Base-by-base conservation (phyloP, 1,140 invertebrate genomes). In the Amyelois transitella region DNA sequence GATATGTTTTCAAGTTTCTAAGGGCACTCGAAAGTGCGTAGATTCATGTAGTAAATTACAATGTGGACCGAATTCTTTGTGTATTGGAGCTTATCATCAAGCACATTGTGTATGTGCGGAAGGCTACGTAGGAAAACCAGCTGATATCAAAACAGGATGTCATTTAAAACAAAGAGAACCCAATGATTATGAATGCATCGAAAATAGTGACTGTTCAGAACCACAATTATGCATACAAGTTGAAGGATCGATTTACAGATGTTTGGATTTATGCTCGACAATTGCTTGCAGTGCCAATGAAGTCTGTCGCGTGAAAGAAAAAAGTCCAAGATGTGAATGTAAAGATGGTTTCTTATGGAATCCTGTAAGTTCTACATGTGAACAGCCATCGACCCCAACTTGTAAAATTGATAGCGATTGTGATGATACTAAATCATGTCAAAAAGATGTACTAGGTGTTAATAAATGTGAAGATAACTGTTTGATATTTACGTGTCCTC, bases 41-140 rank as follows among this genome's bases (percentile, higher is more conserved):
- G 95, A 97, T 71, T 94, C 94, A 2, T 97, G 96, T 72, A 93
- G 92, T 53, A 95, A 96, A 83, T 89, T 95, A 7, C 95, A 97
- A 69, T 97, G 96, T 78, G 96, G 96, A 10, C 95, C 96, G 0
- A 97, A 97, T 81, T 95, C 96, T 2, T 81, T 96, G 0, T 98
- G 96, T 73, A 90, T 96, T 0, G 92, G 94, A 18, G 91, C 95
- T 53, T 93, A 94, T 70, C 95, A 97, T 79, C 90, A 93, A 38
- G 95, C 95, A 1, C 92, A 94, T 7, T 98, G 96, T 76, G 91
- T 97, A 43, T 98, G 96, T 77, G 86, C 92, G 18, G 93, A 96
- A 56, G 94, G 94, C 0, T 96, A 93, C 72, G 81, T 89, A 17
- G 96, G 96, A 7, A 94, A 95, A 80, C 94, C 96, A 0, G 92